Percentiles rank a stretch among this genome's conserved stretches.
Evolutionary conservation across 2,113 vertebrate species (phyloP).

Genomic region (Argyrosomus japonicus): DNA sequence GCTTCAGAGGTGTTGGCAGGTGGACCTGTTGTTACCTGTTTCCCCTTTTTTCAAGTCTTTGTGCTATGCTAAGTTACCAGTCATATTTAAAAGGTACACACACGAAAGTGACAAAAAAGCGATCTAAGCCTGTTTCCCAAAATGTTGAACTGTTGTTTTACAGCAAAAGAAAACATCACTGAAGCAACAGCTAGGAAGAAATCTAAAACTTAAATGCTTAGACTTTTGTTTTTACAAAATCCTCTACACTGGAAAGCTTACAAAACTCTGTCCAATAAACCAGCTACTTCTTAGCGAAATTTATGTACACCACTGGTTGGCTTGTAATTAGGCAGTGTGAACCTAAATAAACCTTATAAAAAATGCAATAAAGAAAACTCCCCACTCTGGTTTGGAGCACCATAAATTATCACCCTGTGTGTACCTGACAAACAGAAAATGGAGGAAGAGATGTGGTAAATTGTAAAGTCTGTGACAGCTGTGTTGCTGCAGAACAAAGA

Average conservation of each 20-base stretch:
- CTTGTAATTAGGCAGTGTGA: neutral
- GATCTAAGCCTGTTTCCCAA: neutral
- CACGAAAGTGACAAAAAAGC: neutral
- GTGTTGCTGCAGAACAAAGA: conserved; percentile 13
- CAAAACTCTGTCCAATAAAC: neutral
- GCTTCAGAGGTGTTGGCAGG: neutral
- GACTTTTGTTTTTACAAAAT: neutral
- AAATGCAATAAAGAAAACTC: neutral
- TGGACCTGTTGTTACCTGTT: neutral
- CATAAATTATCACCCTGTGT: neutral
- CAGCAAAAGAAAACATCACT: neutral
- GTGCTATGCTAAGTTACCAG: neutral
- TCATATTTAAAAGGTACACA: neutral
- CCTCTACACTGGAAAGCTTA: neutral
- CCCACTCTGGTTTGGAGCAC: neutral
- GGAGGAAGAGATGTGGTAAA: neutral
- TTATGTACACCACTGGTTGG: neutral
- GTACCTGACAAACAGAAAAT: neutral
- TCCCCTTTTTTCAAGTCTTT: neutral
- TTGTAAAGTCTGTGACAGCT: conserved; percentile 1
- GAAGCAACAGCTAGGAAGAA: neutral
- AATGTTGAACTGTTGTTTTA: neutral
- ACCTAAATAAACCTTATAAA: conserved; percentile 10
- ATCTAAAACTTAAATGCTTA: neutral
- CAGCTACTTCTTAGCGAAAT: neutral